phyloP scores from a whole-genome alignment of 2,113 vertebrate genomes.

The Oceanites oceanicus region DNA sequence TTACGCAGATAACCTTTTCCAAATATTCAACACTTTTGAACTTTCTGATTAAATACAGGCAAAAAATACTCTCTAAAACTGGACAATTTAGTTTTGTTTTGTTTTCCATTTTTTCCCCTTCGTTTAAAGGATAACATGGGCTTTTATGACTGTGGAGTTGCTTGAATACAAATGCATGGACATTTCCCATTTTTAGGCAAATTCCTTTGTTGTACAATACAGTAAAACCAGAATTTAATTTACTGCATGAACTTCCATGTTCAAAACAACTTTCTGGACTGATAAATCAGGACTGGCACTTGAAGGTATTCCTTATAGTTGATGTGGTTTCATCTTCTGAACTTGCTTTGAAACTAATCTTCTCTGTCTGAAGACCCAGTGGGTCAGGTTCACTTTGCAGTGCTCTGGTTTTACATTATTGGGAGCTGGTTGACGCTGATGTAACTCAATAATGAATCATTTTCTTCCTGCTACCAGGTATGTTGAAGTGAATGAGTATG shows the following conservation, averaged over 20 bases:
- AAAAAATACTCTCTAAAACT: neutral
- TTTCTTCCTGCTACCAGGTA: neutral
- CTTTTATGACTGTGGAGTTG: neutral
- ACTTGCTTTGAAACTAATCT: neutral
- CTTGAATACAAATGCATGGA: neutral
- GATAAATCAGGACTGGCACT: neutral
- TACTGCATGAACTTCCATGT: neutral
- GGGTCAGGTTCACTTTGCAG: neutral
- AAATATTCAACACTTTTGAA: neutral
- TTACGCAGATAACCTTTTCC: conserved; percentile 16
- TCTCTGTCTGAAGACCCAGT: neutral
- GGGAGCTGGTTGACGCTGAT: neutral
- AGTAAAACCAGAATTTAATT: neutral
- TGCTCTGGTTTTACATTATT: neutral
- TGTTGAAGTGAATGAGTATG: neutral
- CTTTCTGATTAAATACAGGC: neutral
- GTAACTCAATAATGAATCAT: neutral
- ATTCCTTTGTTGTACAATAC: neutral
- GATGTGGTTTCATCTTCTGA: neutral
- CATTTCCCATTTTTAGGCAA: neutral
- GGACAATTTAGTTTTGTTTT: neutral
- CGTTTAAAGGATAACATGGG: neutral
- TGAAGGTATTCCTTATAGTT: neutral
- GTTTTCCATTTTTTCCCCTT: neutral
- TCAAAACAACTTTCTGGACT: neutral